Percentiles rank a stretch among this genome's conserved stretches.
Conservation (phyloP, 1,140 invertebrate genomes). For the Pissodes strobi region DNA sequence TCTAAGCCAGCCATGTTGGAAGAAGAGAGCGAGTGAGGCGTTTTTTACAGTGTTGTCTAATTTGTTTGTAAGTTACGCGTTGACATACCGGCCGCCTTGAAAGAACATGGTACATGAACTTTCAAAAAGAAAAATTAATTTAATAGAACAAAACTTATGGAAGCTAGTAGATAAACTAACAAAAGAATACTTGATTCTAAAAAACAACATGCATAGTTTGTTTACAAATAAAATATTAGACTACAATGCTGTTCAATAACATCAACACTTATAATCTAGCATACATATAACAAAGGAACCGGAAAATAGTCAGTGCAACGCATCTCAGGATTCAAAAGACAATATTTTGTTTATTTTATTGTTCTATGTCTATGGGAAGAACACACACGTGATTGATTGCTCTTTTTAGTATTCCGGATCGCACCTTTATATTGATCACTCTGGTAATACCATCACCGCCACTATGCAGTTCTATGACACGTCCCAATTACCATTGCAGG, state of each 20-base stretch:
- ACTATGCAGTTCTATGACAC: constrained; percentile 41
- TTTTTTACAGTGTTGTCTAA: too few species aligned
- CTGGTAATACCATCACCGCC: constrained; percentile 46
- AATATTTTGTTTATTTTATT: too few species aligned
- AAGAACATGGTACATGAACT: neutral
- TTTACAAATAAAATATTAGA: neutral
- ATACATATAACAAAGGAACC: neutral
- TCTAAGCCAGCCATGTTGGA: too few species aligned
- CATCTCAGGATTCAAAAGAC: too few species aligned
- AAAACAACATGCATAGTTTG: neutral
- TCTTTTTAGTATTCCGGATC: neutral
- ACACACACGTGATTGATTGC: neutral
- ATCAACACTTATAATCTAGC: neutral
- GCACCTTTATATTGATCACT: too few species aligned
- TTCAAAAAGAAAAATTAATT: neutral
- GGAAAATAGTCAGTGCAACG: too few species aligned
- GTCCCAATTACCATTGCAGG: constrained; percentile 47
- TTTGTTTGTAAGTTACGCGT: too few species aligned
- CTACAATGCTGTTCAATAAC: neutral
- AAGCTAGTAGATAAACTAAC: neutral
- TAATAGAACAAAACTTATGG: neutral
- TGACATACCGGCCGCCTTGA: constrained; percentile 5
- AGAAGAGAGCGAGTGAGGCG: too few species aligned
- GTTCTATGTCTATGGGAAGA: too few species aligned
- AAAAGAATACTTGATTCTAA: neutral